Evolutionary conservation across 2,888 invertebrate species (phyloP), one percentile per base, ranked within the genome.

Genomic region (Yponomeuta plumbellus): DNA sequence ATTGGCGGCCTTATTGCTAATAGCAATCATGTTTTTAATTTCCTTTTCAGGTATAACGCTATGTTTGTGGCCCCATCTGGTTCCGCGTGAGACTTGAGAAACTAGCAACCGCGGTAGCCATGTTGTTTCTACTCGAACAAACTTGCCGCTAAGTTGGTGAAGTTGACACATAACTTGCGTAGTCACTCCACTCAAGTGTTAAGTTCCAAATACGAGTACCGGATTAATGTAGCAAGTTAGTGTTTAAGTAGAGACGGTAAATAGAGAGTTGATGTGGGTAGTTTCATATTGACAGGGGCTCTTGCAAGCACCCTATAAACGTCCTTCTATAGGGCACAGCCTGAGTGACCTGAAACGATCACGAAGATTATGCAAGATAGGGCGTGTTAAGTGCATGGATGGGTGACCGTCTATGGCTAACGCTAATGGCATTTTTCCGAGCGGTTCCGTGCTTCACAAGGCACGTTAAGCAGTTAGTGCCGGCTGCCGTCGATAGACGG

Each of bases 81-180:
- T 52, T 17, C 44, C 5, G 22, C 22, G 59, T 59, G 22, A 10
- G 59, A 22, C 59, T 59, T 59, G 22, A 8, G 59, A 59, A 59
- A 59, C 59, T 59, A 59, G 23, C 59, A 59, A 22, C 59, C 59
- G 22, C 58, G 23, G 59, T 23, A 5, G 23, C 59, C 59, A 59
- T 59, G 59, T 59, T 59, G 59, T 59, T 52, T 59, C 59, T 59
- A 23, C 59, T 22, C 59, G 21, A 58, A 20, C 58, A 22, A 59
- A 21, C 59, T 59, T 23, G 22, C 22, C n/a, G 11, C 22, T 21
- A 23, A 34, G 61, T 61, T 61, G 44, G 61, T 61, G 23, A 61
- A 61, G 61, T 61, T 61, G 61, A 61, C 61, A 61, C 61, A 61
- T 61, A 61, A 61, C 61, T 61, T 61, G 61, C 44, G 44, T 52